Base-by-base conservation (phyloP, 2,888 invertebrate genomes). In the Leucozona laternaria region DNA sequence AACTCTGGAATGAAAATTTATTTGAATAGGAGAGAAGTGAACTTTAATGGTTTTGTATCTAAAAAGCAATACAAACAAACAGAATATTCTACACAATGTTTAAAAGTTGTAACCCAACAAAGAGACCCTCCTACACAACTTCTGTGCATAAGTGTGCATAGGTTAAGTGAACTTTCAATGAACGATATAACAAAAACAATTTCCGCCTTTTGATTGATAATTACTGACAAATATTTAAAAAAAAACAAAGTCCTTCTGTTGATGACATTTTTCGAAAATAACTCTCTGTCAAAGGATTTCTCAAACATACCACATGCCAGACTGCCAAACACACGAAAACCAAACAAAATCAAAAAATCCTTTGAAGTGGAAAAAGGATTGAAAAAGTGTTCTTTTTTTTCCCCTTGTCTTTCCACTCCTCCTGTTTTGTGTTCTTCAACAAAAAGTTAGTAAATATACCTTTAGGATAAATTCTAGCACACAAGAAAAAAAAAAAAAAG, bases 281-380 rank as follows among this genome's bases (percentile, higher is more conserved):
- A 55, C 53, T 68, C 37, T 55, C 5, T 43, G 57, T 81, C 71
- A 86, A 85, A 82, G 75, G 78, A 82, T 71, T 73, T 77, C 40
- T 73, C 7, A 60, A 45, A 73, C 68, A 82, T 70, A 43, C 80
- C 80, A 77, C 72, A 85, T 72, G 77, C 40, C 53, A 77, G 71
- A 53, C 78, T 86, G 86, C 78, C 86, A 86, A 71, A 78, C 45
- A 66, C 82, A 86, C 31, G 37, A 81, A 66, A 60, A 48, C 22
- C 57, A 60, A 78, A 64, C 62, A 76, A 40, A 70, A 48, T 43
- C 60, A 11, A 68, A 11, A 68, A 77, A 77, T 31, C 77, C 73
- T 88, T 88, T 88, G 79, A 83, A 88, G 77, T 82, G 73, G 73
- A 81, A 81, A 86, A 75, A 71, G 82, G 68, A 80, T 70, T 78